Evolutionary conservation across 2,888 invertebrate species (phyloP).

Genomic region (Drosophila quinaria): DNA sequence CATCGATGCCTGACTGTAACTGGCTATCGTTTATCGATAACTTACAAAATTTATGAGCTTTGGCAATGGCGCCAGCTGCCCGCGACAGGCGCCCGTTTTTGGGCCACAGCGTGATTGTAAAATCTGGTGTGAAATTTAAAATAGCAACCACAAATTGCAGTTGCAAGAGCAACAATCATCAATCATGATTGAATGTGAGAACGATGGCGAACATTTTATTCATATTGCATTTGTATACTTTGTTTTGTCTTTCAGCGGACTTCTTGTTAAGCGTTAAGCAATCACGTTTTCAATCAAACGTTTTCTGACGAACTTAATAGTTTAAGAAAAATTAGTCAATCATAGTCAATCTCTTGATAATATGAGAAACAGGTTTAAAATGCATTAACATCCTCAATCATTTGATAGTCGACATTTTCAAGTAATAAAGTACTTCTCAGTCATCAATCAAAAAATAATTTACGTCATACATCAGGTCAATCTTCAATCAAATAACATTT

Average conservation of each 20-base stretch:
- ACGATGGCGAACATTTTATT: background rate
- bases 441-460: background rate
- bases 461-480: background rate
- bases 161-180: conserved; percentile 8
- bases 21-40: conserved; percentile 72
- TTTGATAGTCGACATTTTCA: background rate
- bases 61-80: conserved; percentile 50
- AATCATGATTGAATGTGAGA: conserved; percentile 29
- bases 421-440: background rate
- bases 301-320: background rate
- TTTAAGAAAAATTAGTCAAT: background rate
- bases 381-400: background rate
- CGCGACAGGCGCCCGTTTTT: conserved; percentile 17
- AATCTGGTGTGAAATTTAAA: conserved; percentile 16
- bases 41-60: conserved; percentile 63
- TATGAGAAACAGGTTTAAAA: too few relatives aligned
- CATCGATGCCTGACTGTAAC: conserved; percentile 41
- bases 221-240: background rate
- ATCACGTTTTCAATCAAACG: background rate
- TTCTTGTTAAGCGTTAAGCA: background rate
- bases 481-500: background rate
- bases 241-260: background rate
- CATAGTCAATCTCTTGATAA: too few relatives aligned
- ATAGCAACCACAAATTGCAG: conserved; percentile 6
- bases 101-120: conserved; percentile 3